Conservation (phyloP, 30 jellyfish, hydroid and myxozoan genomes). For the Rhopilema esculentum region DNA sequence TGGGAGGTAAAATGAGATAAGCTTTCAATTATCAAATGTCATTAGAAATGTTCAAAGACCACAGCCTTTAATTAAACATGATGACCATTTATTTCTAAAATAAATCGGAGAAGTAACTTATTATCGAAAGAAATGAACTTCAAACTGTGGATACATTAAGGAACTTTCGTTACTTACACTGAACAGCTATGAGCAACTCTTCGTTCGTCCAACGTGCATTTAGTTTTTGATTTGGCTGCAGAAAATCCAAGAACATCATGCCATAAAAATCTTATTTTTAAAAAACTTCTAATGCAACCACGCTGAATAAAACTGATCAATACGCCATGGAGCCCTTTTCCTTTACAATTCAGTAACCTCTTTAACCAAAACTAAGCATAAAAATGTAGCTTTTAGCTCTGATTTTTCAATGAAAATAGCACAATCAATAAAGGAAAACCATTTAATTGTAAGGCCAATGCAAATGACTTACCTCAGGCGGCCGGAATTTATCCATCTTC, state of each 20-base stretch:
- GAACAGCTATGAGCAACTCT: slow-evolving; percentile 98
- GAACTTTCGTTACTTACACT: slow-evolving; percentile 56
- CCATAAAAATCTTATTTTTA: too few relatives aligned
- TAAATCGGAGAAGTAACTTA: background rate
- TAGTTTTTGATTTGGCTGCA: slow-evolving; percentile 79
- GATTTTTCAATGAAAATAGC: background rate
- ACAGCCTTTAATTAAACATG: too few relatives aligned
- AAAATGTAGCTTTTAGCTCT: too few relatives aligned
- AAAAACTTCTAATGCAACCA: too few relatives aligned
- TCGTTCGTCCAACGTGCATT: slow-evolving; percentile 99
- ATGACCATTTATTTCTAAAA: too few relatives aligned
- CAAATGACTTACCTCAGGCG: slow-evolving; percentile 98
- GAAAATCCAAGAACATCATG: background rate
- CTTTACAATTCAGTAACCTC: too few relatives aligned
- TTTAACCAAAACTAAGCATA: too few relatives aligned
- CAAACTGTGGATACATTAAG: background rate
- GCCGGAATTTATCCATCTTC: slow-evolving; percentile 70
- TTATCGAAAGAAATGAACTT: background rate
- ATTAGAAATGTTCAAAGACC: too few relatives aligned
- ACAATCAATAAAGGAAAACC: too few relatives aligned
- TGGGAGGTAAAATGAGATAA: too few relatives aligned
- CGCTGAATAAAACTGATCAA: background rate
- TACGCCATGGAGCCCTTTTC: background rate
- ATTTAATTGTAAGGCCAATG: too few relatives aligned
- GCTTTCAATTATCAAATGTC: too few relatives aligned